Evolutionary conservation across 2,113 vertebrate species (phyloP), one percentile per base, ranked within the genome.

Genomic region (Eudorcas thomsonii): DNA sequence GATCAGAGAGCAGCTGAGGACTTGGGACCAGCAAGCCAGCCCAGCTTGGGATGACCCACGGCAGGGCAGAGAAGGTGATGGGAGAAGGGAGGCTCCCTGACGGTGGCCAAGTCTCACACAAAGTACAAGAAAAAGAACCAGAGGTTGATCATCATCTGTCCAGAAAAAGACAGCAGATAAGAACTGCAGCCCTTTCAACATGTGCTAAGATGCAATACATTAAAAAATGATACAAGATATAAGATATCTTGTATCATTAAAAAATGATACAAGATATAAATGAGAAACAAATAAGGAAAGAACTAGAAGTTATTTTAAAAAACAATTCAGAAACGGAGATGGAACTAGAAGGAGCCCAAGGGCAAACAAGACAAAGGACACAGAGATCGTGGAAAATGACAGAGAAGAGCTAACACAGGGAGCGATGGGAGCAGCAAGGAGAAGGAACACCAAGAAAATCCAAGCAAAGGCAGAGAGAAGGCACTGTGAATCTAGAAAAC

Each of bases 301-400:
- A 90, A 87, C 54, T 54, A 67, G 39, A 82, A 88, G 33, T 50
- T 48, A 54, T 39, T 71, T 71, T 21, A 81, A 45, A 90, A 71
- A 64, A 16, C 9, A 57, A 50, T 91, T 91, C 64, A 64, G 17
- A 88, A 90, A 91, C 16, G 14, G 88, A 92, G 62, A 96, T 59
- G 17, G 45, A 88, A 17, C 15, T 9, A 90, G 71, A 81, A 62
- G 62, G 21, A 62, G 26, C 52, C 59, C 23, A 52, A 30, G n/a
- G 39, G 33, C 77, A 52, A 52, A 82, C 26, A 39, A 83, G 67
- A 45, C 59, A 36, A 89, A 16, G 74, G 71, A 87, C 43, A 67
- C 21, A 50, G 28, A 74, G 67, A 15, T 14, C 1, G 3, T 15
- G 39, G 54, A 33, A 81, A 36, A 59, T 1, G 39, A 48, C 17